Base-by-base conservation (phyloP, 2,888 invertebrate genomes). In the Agrochola lychnidis region DNA sequence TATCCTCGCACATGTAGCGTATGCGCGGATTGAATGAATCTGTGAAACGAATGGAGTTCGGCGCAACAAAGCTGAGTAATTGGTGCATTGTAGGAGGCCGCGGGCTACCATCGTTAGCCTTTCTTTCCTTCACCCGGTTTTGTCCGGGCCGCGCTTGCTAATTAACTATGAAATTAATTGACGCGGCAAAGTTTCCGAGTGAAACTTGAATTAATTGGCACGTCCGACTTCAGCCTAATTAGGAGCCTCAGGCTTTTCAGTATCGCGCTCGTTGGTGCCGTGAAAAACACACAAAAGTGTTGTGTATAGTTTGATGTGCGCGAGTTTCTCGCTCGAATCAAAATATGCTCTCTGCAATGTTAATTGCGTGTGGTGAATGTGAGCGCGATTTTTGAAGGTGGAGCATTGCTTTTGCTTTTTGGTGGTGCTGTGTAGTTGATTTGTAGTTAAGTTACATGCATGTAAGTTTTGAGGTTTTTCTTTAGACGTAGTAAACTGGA, bases 161-260 rank as follows among this genome's bases (percentile, higher is more conserved):
- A 96, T 96, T 96, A 96, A 96, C 96, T 96, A 96, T 96, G 96
- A 96, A 96, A 96, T 96, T 96, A 96, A 96, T 96, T 96, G 96
- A 96, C 96, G 96, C 95, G 94, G 96, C 95, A 95, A 96, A 96
- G 95, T 96, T 96, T 96, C 95, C 94, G 94, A 95, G 95, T 95
- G 96, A 96, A 96, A 96, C 96, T 96, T 96, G 96, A 96, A 96
- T 96, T 96, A 96, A 96, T 96, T 96, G 96, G 96, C 95, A 95
- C 95, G 96, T 96, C 96, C 96, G 96, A 96, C 96, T 96, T 94
- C 95, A 94, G 96, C 95, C 96, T 96, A 96, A 96, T 96, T 96
- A 96, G 96, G 95, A 94, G 96, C 96, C 95, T 92, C 94, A 93
- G 96, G 96, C 96, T 96, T 96, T 96, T 96, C 96, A 96, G 95